Conservation (phyloP, 2,888 invertebrate species). For the Yponomeuta plumbellus region DNA sequence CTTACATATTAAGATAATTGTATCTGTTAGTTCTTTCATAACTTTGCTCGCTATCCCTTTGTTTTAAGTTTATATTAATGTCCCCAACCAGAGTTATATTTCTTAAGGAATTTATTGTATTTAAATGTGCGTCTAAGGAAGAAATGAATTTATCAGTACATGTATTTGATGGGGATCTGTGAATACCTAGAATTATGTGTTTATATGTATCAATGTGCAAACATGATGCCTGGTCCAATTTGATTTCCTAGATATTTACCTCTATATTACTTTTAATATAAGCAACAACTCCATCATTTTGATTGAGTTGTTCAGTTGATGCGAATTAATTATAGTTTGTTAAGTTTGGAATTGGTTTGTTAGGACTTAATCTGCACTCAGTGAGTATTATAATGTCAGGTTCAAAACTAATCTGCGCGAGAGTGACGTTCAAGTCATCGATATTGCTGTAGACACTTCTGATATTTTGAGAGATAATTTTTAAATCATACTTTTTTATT, state of each 20-base stretch:
- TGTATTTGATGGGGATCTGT: constrained; percentile 4
- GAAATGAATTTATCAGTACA: constrained; percentile 3
- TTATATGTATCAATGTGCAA: neutral
- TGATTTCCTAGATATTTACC: neutral
- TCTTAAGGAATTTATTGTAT: constrained; percentile 2
- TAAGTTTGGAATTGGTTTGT: constrained; percentile 4
- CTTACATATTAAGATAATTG: constrained; percentile 12
- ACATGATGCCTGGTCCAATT: constrained; percentile 4
- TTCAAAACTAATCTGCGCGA: constrained; percentile 19
- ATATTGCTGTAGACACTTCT: constrained; percentile 24
- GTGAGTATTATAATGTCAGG: constrained; percentile 23
- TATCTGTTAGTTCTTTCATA: constrained; percentile 1
- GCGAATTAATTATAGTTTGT: neutral
- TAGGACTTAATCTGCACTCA: constrained; percentile 22
- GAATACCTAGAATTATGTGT: constrained; percentile 4
- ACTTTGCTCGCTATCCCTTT: neutral
- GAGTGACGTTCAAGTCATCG: constrained; percentile 20
- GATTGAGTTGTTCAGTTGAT: neutral
- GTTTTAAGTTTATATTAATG: constrained; percentile 13
- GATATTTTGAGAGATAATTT: constrained; percentile 21
- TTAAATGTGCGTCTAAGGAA: neutral
- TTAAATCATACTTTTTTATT: neutral
- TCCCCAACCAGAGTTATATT: constrained; percentile 10
- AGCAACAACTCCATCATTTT: constrained; percentile 10
- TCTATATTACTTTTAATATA: neutral